A percentile compares a stretch with the other conserved stretches of the same genome.
Conservation (phyloP, 30 jellyfish, hydroid and myxozoan species). For the Aurelia aurita region DNA sequence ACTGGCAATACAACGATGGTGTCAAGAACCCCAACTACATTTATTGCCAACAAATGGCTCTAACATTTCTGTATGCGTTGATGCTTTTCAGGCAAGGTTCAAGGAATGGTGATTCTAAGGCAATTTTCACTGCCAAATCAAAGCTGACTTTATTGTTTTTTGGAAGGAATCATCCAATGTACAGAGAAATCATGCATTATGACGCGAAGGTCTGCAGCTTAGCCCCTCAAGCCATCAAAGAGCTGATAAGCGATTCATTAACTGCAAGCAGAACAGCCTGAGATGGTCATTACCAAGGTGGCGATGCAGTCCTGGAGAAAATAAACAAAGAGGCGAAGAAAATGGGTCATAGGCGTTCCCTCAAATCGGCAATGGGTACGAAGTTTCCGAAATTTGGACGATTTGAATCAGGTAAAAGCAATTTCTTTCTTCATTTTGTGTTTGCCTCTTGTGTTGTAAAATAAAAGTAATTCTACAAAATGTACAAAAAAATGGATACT, state of each 20-base stretch:
- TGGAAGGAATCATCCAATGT: neutral
- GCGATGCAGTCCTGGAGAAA: neutral
- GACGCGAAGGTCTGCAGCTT: neutral
- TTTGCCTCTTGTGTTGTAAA: too few species aligned
- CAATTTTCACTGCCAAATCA: neutral
- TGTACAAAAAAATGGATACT: too few species aligned
- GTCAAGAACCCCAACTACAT: neutral
- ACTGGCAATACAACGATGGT: neutral
- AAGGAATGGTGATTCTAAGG: neutral
- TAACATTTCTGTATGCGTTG: neutral
- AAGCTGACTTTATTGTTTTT: neutral
- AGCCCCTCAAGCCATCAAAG: neutral
- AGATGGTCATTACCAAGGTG: neutral
- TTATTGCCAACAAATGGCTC: neutral
- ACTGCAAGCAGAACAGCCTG: neutral
- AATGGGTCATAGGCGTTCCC: neutral
- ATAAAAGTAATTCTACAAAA: too few species aligned
- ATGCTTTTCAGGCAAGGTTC: neutral
- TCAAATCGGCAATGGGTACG: neutral
- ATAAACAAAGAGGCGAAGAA: neutral
- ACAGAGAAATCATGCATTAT: neutral
- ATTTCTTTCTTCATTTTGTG: too few species aligned
- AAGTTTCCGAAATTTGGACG: neutral
- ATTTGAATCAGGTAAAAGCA: neutral
- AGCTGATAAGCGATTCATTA: neutral